Base-by-base conservation (phyloP, 2,888 invertebrate species). In the Dioctria rufipes region DNA sequence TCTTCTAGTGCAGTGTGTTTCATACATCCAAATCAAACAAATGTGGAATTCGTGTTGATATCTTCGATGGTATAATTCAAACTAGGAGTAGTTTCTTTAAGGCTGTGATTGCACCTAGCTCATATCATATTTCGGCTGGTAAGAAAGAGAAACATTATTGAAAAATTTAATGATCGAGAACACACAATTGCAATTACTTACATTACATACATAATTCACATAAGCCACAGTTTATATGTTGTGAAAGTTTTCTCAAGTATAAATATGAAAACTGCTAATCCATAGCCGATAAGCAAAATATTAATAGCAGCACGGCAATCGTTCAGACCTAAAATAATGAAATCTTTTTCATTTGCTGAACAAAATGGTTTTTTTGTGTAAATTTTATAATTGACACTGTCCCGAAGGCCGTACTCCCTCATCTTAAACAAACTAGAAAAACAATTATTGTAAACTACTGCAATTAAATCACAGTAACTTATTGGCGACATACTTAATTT, bases 301-400 rank as follows among this genome's bases (percentile, higher is more conserved):
- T 81, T 49, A 75, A 82, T 61, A 3, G 88, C 87, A 51, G 87
- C 85, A 84, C 89, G 89, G 83, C 89, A 89, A 83, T 90, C 89
- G 3, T 88, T 86, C 3, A 90, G 83, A 3, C 90, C 89, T 39
- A 91, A 91, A 80, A 89, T 91, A 37, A 90, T 86, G 85, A 91
- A 91, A 82, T 86, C 89, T 37, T 88, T 88, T 3, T 88, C 88
- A 39, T 87, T 86, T 3, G 89, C 88, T 3, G 85, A 84, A 81
- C 91, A 91, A 3, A 84, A 80, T 0, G 91, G 91, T 83, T 90
- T 91, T 61, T 88, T 88, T 0, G 90, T 90, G 83, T 90, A 91
- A 61, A 91, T 85, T 61, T 89, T 86, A n/a, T 84, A 85, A 4
- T 88, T 86, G 82, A 90, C 90, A 11, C 90, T 86, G 13, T 83